Base-by-base conservation (phyloP, 2,888 invertebrate genomes). In the Eubasilissa splendida region DNA sequence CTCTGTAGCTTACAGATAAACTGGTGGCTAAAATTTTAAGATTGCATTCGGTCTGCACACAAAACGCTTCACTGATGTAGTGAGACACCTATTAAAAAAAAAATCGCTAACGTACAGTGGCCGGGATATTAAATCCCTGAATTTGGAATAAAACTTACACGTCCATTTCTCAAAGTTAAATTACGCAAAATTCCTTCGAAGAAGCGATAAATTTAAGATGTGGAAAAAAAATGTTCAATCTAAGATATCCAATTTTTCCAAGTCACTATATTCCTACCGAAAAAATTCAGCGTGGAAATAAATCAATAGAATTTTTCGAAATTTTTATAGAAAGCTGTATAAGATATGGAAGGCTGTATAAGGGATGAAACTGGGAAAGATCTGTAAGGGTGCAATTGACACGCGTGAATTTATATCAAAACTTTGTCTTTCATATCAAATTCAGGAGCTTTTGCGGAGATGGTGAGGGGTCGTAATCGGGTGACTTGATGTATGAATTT, bases 401-500 rank as follows among this genome's bases (percentile, higher is more conserved):
- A 80, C 80, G 80, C 56, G 77, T 77, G 80, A 80, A 82, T 82
- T 82, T 82, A 82, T 82, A 80, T 82, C 82, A 82, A 82, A 82
- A 82, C 80, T 82, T 82, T 82, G 80, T 82, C 82, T 82, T 81
- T 81, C 81, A 81, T 81, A 81, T 81, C 81, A 81, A 81, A 81
- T 81, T 79, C 81, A 81, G 81, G 78, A 77, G 71, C 79, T 79
- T 78, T 77, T 60, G 53, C 66, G 74, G 74, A 53, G 53, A 56
- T 33, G 70, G 33, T 12, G 71, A 54, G 42, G 77, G 77, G 76
- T 63, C 33, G 63, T 42, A 42, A 42, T 42, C 42, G 42, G 9
- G 58, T n/a, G 68, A 42, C 8, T 68, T 68, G 68, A 68, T 68
- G 68, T 50, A 68, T 68, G 68, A 68, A 68, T 50, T 42, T 68